Conservation (phyloP, 2,888 invertebrate genomes). For the Strigamia maritima region DNA sequence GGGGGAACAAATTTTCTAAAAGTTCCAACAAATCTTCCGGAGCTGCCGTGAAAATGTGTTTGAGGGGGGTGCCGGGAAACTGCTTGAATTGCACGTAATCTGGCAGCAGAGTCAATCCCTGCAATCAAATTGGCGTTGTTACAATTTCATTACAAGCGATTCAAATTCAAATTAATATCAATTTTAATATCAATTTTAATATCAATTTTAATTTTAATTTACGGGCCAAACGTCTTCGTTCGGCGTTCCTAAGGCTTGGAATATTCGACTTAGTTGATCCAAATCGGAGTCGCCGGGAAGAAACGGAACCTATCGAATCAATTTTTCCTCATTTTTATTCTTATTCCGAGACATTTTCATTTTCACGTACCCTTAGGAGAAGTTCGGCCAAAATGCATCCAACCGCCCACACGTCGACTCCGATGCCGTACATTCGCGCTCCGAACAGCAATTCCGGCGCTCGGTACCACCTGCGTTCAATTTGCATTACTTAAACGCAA, state of each 20-base stretch:
- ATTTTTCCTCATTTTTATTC: too few relatives aligned
- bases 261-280: slow-evolving; percentile 93
- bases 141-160: too few relatives aligned
- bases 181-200: not conserved
- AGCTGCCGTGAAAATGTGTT: slow-evolving; percentile 93
- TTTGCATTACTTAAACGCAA: not conserved
- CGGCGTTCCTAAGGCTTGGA: slow-evolving; percentile 91
- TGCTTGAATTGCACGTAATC: slow-evolving; percentile 91
- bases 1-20: slow-evolving; percentile 69
- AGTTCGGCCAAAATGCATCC: slow-evolving; percentile 97
- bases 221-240: slow-evolving; percentile 88
- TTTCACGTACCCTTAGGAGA: slow-evolving; percentile 60
- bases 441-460: slow-evolving; percentile 94
- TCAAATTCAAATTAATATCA: not conserved
- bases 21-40: slow-evolving; percentile 83
- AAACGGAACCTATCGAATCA: slow-evolving; percentile 81
- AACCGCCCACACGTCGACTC: slow-evolving; percentile 98
- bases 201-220: slow-evolving; percentile 46
- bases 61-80: slow-evolving; percentile 76
- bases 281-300: slow-evolving; percentile 95
- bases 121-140: not conserved
- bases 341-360: too few relatives aligned
- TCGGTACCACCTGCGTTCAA: slow-evolving; percentile 57
- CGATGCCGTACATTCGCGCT: slow-evolving; percentile 90
- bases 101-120: slow-evolving; percentile 59